Evolutionary conservation across 2,797 vertebrate genomes (phyloP).

Genomic region (Falco biarmicus): DNA sequence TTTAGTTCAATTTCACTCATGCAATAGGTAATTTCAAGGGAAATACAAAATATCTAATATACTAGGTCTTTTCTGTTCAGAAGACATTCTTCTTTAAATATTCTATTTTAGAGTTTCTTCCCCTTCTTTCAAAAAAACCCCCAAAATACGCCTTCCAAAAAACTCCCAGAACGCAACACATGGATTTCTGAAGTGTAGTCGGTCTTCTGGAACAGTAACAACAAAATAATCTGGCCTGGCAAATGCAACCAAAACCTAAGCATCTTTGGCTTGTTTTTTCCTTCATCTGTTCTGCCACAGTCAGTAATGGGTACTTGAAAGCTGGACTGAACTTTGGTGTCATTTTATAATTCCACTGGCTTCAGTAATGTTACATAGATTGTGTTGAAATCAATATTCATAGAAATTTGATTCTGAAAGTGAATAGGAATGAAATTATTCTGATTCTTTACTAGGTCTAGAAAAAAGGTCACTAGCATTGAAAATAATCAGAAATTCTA

Average conservation of each 20-base stretch:
- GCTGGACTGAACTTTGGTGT: neutral
- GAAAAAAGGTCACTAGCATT: neutral
- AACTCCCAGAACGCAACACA: neutral
- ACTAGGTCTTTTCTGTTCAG: neutral
- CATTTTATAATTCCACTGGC: neutral
- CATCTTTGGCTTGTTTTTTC: neutral
- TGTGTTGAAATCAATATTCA: neutral
- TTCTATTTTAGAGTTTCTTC: neutral
- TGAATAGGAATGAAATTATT: neutral
- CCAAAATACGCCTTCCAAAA: accelerated
- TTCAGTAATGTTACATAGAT: neutral
- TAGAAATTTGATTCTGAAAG: neutral
- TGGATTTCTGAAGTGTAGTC: neutral
- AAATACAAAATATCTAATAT: neutral
- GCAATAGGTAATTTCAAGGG: neutral
- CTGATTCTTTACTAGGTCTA: neutral
- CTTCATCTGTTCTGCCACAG: neutral
- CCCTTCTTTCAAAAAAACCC: neutral
- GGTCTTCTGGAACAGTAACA: neutral
- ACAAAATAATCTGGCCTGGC: neutral
- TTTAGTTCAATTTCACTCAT: neutral
- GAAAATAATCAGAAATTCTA: neutral
- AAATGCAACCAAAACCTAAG: neutral
- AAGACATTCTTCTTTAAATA: neutral
- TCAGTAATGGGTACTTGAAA: neutral